These are phyloP conservation scores for Bostrychus sinensis DNA, from an alignment of 2,113 vertebrate species.

Conservation along the genomic window DNA sequence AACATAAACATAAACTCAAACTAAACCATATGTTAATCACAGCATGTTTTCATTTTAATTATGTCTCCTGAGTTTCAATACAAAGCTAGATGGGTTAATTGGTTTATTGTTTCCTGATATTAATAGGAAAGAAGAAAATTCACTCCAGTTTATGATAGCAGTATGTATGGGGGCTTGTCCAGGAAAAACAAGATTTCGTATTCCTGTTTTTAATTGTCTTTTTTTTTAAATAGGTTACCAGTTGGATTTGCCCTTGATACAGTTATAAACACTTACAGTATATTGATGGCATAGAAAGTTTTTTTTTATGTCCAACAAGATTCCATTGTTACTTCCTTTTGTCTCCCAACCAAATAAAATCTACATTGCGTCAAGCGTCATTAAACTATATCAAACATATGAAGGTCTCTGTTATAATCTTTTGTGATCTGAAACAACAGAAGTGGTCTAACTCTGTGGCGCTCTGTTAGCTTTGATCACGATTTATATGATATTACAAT, in stretches of 20 bases:
- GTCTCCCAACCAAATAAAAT: not conserved
- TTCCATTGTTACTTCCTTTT: not conserved
- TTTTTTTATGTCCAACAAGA: not conserved
- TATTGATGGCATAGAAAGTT: not conserved
- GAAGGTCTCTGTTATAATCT: not conserved
- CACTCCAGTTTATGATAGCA: too few species aligned
- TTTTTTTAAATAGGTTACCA: too few species aligned
- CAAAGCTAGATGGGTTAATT: not conserved
- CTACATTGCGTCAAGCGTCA: not conserved
- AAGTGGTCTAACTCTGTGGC: not conserved
- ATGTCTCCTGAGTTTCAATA: constrained; percentile 22
- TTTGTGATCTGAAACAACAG: not conserved
- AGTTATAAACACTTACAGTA: too few species aligned
- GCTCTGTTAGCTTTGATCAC: not conserved
- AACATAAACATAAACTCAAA: not conserved
- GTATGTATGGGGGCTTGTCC: too few species aligned
- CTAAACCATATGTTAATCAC: constrained; percentile 24
- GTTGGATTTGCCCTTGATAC: too few species aligned
- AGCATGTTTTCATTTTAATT: constrained; percentile 36
- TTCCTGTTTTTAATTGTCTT: too few species aligned
- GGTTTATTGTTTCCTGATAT: not conserved
- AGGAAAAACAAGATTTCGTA: too few species aligned
- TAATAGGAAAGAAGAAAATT: not conserved
- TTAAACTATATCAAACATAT: too few species aligned
- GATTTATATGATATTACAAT: not conserved